phyloP scores from a whole-genome alignment of 2,113 vertebrate genomes.

The Actenoides lindsayi region DNA sequence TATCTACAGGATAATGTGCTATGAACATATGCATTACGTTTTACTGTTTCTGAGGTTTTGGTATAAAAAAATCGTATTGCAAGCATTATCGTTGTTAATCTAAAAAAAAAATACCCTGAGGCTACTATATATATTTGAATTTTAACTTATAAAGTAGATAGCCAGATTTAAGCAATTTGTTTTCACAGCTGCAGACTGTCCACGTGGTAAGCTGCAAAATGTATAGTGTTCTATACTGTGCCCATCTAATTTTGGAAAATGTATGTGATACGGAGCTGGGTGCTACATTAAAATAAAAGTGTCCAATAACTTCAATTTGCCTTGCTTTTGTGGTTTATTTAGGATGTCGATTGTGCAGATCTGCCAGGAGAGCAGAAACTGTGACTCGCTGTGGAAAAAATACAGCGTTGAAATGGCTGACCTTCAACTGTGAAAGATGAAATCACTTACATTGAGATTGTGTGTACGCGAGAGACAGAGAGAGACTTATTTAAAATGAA shows the following conservation, averaged over 20 bases:
- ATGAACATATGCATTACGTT: slow-evolving; percentile 55
- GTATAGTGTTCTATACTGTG: slow-evolving; percentile 33
- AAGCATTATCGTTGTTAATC: slow-evolving; percentile 60
- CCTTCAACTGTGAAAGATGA: slow-evolving; percentile 33
- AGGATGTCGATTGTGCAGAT: neutral
- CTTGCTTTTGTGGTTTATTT: slow-evolving; percentile 47
- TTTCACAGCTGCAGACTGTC: slow-evolving; percentile 74
- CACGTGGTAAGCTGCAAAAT: slow-evolving; percentile 50
- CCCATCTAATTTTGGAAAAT: slow-evolving; percentile 57
- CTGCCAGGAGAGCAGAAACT: slow-evolving; percentile 10
- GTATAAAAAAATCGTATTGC: slow-evolving; percentile 15
- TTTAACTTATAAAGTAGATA: slow-evolving; percentile 67
- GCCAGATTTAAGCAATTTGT: slow-evolving; percentile 71
- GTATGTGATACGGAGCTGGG: slow-evolving; percentile 68
- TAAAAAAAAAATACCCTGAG: slow-evolving; percentile 45
- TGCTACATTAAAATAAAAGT: slow-evolving; percentile 74
- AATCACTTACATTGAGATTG: neutral
- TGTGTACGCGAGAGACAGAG: accelerated
- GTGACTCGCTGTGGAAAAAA: neutral
- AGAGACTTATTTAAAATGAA: neutral
- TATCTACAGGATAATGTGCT: slow-evolving; percentile 65
- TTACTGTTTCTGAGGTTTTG: slow-evolving; percentile 65
- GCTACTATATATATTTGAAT: slow-evolving; percentile 69
- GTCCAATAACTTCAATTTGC: slow-evolving; percentile 29
- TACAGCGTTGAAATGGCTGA: neutral